Base-by-base conservation (phyloP, 2,888 invertebrate species). In the Heliconius ismenius region DNA sequence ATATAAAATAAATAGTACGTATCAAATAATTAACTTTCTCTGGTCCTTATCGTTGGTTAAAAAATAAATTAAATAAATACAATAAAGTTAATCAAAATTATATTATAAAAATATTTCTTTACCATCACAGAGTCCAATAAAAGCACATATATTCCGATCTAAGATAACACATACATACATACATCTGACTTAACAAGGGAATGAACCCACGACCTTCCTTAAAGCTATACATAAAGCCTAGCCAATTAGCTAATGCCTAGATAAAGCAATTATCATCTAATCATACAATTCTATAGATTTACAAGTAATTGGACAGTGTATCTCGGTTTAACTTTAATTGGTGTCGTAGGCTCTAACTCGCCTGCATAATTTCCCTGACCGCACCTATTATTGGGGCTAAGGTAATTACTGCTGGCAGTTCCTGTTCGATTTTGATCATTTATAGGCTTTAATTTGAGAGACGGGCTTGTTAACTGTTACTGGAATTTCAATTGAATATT, bases 321-420 rank as follows among this genome's bases (percentile, higher is more conserved):
- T 68, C 76, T 76, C 60, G 73, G 69, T 76, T 58, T 58, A 39
- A 77, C 76, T 74, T 68, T 80, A 78, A 76, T 77, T 77, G 78
- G 78, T 77, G 75, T 76, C 58, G 63, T 74, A 64, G 74, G 82
- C 67, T 67, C 39, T 76, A 76, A 76, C 76, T 78, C 74, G 74
- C 32, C 63, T 67, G 76, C 69, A 79, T 76, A 78, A 78, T 79
- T 78, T 76, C 54, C 58, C 68, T 21, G 63, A 79, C 78, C 79
- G 49, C 79, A 78, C 39, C 67, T 72, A 80, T 80, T 76, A 75
- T 73, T 76, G 70, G 60, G 72, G 74, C 78, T 65, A 62, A 67
- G 58, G 72, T 74, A 79, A 80, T 80, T 80, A 80, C 75, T 68
- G 73, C 58, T 49, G 15, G 36, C 73, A 67, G 64, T 64, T 43